A percentile compares a stretch with the other conserved stretches of the same genome.
Conservation (phyloP, 2,888 invertebrate genomes). For the Ypsolopha sequella region DNA sequence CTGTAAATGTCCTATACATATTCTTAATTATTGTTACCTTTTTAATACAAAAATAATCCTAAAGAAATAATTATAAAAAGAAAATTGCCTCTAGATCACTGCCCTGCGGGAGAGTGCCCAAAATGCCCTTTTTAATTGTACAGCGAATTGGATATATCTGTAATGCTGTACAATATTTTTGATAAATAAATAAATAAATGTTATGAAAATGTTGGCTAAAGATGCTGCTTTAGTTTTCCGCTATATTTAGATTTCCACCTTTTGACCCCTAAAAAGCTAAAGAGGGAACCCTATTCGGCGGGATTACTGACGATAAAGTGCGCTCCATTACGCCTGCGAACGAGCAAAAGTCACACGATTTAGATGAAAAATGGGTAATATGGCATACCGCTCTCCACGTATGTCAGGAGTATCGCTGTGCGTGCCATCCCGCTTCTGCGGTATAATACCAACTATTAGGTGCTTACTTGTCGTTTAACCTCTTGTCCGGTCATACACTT, state of each 20-base stretch:
- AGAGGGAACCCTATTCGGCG: conserved; percentile 23
- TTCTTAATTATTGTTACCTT: too few species aligned
- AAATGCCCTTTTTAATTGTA: too few species aligned
- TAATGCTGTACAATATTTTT: too few species aligned
- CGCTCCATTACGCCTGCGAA: conserved; percentile 41
- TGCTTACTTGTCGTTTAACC: conserved; percentile 20
- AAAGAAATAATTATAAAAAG: too few species aligned
- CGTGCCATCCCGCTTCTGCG: conserved; percentile 6
- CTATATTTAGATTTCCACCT: too few species aligned
- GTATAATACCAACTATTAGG: conserved; percentile 8
- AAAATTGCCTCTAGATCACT: too few species aligned
- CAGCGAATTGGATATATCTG: too few species aligned
- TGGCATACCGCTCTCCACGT: conserved; percentile 32
- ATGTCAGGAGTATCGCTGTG: conserved; percentile 12
- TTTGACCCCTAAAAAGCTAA: conserved; percentile 9
- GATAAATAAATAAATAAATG: too few species aligned
- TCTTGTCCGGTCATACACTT: conserved; percentile 11
- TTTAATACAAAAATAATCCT: too few species aligned
- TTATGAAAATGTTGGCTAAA: too few species aligned
- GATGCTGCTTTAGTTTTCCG: conserved; percentile 4
- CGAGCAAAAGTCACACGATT: conserved; percentile 44
- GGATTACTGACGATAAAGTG: conserved; percentile 48
- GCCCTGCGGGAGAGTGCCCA: too few species aligned
- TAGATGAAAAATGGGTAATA: conserved; percentile 47
- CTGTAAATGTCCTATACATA: too few species aligned